Evolutionary conservation across 2,113 vertebrate species (phyloP).

Genomic region (Pelvicachromis taeniatus): DNA sequence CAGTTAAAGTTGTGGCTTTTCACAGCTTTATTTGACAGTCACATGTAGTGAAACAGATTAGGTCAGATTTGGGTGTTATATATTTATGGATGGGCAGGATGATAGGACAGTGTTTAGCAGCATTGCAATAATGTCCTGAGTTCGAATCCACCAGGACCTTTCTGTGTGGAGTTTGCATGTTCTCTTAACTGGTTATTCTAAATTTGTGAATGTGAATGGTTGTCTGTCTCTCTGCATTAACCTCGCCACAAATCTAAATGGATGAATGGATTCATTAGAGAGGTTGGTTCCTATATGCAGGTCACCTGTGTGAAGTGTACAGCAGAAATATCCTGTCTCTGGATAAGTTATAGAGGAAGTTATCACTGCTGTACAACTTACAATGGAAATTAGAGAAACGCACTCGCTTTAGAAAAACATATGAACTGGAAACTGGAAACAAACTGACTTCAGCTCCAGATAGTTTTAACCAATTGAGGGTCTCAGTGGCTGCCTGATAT

Average conservation of each 20-base stretch:
- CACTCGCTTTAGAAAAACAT: background rate
- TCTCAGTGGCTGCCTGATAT: background rate
- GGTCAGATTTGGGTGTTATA: background rate
- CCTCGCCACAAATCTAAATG: background rate
- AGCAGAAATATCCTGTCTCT: too few species aligned
- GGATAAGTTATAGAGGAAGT: too few species aligned
- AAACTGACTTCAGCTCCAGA: background rate
- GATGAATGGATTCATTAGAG: too few species aligned
- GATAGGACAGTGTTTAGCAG: rapidly evolving
- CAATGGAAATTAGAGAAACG: background rate
- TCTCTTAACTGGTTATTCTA: background rate
- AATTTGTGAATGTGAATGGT: background rate
- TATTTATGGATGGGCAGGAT: background rate
- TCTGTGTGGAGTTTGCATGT: background rate
- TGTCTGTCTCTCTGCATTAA: background rate
- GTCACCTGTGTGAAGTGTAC: too few species aligned
- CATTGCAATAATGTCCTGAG: background rate
- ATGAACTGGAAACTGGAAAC: background rate
- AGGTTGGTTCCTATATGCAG: too few species aligned
- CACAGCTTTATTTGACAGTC: background rate
- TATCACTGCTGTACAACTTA: too few species aligned
- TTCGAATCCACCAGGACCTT: background rate
- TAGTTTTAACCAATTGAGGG: background rate
- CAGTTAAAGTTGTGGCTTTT: background rate
- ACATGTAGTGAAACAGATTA: background rate